Conservation (phyloP, 2,888 invertebrate species). For the Petrolisthes cinctipes region DNA sequence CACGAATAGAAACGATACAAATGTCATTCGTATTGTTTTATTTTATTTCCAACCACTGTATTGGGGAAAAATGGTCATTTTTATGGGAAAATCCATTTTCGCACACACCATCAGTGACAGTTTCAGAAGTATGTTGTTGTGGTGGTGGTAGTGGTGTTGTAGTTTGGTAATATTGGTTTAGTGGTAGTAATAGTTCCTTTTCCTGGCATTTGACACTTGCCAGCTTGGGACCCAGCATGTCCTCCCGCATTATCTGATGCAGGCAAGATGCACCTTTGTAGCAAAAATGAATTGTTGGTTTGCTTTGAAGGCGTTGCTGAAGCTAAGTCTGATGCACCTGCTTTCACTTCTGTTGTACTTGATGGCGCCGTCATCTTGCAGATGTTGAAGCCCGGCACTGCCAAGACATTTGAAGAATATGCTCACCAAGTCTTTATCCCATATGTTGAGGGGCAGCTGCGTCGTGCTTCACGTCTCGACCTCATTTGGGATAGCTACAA, state of each 20-base stretch:
- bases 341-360: neutral
- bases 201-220: too few species aligned
- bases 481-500: slow-evolving; percentile 7
- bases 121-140: too few species aligned
- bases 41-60: too few species aligned
- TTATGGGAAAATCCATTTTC: too few species aligned
- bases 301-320: slow-evolving; percentile 16
- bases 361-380: neutral
- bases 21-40: too few species aligned
- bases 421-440: neutral
- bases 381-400: slow-evolving; percentile 20
- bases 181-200: too few species aligned
- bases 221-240: neutral
- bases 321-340: neutral
- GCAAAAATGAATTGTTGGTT: neutral
- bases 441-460: slow-evolving; percentile 5
- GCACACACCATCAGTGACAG: too few species aligned
- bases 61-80: too few species aligned
- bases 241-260: slow-evolving; percentile 27
- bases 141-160: too few species aligned
- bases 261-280: slow-evolving; percentile 9
- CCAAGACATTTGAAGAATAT: slow-evolving; percentile 19
- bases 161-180: too few species aligned
- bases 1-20: too few species aligned
- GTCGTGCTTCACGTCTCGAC: slow-evolving; percentile 1